Conservation (phyloP, 1,140 invertebrate genomes). For the Scaptomyza montana region DNA sequence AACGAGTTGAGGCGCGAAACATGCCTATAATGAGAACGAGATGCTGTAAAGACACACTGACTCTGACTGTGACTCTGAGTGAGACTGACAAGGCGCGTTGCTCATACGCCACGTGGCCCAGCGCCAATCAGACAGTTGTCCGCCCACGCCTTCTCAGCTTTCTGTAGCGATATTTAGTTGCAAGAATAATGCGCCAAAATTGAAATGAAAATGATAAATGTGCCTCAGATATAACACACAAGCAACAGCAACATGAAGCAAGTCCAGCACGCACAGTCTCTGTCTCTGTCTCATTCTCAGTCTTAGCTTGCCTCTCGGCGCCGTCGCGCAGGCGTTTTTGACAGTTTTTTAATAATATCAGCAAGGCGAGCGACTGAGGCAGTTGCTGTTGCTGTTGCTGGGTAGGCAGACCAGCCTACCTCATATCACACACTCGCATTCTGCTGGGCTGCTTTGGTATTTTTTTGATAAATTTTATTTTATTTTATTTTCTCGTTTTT, state of each 20-base stretch:
- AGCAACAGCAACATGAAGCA: slow-evolving; percentile 27
- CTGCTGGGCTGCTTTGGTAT: slow-evolving; percentile 22
- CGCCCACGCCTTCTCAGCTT: slow-evolving; percentile 52
- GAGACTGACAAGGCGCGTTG: slow-evolving; percentile 50
- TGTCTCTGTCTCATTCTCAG: slow-evolving; percentile 20
- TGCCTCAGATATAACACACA: slow-evolving; percentile 68
- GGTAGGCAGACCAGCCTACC: slow-evolving; percentile 64
- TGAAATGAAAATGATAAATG: slow-evolving; percentile 82
- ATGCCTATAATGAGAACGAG: slow-evolving; percentile 71
- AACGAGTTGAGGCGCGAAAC: slow-evolving; percentile 52
- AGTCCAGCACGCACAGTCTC: slow-evolving; percentile 43
- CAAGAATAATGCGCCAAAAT: slow-evolving; percentile 77
- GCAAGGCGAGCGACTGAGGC: slow-evolving; percentile 37
- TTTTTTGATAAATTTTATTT: slow-evolving; percentile 32
- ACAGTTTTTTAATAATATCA: slow-evolving; percentile 82
- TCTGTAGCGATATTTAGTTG: slow-evolving; percentile 59
- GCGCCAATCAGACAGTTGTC: slow-evolving; percentile 79
- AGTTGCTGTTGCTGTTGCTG: slow-evolving; percentile 21
- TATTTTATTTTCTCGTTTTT: slow-evolving; percentile 39
- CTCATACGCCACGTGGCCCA: slow-evolving; percentile 77
- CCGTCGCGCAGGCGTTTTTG: slow-evolving; percentile 78
- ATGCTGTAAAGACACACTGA: slow-evolving; percentile 11
- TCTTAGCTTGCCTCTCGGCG: slow-evolving; percentile 44
- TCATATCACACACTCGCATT: slow-evolving; percentile 51
- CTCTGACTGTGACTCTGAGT: slow-evolving; percentile 8